phyloP scores from a whole-genome alignment of 2,888 invertebrate species.

The Apodemia duryi region DNA sequence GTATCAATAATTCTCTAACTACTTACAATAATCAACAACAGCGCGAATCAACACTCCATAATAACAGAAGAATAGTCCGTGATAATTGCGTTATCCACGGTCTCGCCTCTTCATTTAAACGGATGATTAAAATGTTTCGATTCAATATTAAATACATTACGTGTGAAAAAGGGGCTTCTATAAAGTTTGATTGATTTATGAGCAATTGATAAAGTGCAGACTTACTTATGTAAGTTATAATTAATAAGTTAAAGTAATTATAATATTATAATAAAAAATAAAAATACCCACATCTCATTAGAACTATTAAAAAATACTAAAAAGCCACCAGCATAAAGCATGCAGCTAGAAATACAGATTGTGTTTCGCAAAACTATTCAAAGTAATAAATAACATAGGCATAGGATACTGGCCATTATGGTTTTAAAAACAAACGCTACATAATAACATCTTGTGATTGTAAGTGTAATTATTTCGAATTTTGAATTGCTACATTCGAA shows the following conservation, averaged over 20 bases:
- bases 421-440: constrained; percentile 55
- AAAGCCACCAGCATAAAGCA: too few relatives aligned
- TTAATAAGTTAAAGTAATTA: too few relatives aligned
- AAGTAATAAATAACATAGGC: constrained; percentile 44
- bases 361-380: constrained; percentile 25
- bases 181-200: constrained; percentile 14
- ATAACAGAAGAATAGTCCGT: constrained; percentile 37
- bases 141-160: constrained; percentile 13
- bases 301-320: too few relatives aligned
- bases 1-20: too few relatives aligned
- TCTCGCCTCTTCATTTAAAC: constrained; percentile 38
- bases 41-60: constrained; percentile 35
- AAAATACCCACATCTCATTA: too few relatives aligned
- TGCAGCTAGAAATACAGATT: not conserved
- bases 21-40: constrained; percentile 48
- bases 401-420: constrained; percentile 45
- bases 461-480: constrained; percentile 52
- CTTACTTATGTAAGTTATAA: not conserved
- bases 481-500: constrained; percentile 52
- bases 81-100: constrained; percentile 39
- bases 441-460: constrained; percentile 52
- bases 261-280: too few relatives aligned
- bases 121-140: constrained; percentile 30
- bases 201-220: not conserved
- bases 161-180: constrained; percentile 11